phyloP scores from a whole-genome alignment of 2,888 invertebrate species.

The Aporophyla lueneburgensis region DNA sequence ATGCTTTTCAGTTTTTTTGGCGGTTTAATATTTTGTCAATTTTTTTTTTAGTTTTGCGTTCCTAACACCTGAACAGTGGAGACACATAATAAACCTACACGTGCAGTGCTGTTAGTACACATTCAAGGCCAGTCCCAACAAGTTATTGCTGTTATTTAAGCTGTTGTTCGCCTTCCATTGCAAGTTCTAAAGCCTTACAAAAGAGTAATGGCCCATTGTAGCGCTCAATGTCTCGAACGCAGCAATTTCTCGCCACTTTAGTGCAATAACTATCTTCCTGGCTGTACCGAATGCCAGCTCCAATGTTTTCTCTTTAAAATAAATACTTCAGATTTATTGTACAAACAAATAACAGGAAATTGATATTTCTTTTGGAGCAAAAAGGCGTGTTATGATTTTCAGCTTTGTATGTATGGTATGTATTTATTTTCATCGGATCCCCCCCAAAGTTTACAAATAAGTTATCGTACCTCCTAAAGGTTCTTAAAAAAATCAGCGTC shows the following conservation, averaged over 20 bases:
- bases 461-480: too few relatives aligned
- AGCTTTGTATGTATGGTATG: too few relatives aligned
- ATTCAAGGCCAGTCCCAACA: constrained; percentile 5
- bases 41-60: background rate
- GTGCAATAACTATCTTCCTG: constrained; percentile 33
- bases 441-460: too few relatives aligned
- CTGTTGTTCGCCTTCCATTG: constrained; percentile 42
- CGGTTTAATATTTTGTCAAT: too few relatives aligned
- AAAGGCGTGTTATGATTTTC: too few relatives aligned
- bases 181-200: constrained; percentile 48
- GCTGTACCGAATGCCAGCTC: background rate
- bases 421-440: too few relatives aligned
- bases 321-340: background rate
- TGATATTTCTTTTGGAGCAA: background rate
- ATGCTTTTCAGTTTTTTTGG: too few relatives aligned
- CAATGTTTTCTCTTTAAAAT: constrained; percentile 10
- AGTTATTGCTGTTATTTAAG: constrained; percentile 10
- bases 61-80: too few relatives aligned
- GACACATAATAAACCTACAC: background rate
- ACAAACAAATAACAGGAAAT: background rate
- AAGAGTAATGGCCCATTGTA: constrained; percentile 55
- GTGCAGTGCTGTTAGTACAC: background rate
- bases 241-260: constrained; percentile 47
- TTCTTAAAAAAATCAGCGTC: too few relatives aligned
- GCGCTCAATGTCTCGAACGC: constrained; percentile 45